phyloP scores from a whole-genome alignment of 2,888 invertebrate species.

The Apoderus coryli region DNA sequence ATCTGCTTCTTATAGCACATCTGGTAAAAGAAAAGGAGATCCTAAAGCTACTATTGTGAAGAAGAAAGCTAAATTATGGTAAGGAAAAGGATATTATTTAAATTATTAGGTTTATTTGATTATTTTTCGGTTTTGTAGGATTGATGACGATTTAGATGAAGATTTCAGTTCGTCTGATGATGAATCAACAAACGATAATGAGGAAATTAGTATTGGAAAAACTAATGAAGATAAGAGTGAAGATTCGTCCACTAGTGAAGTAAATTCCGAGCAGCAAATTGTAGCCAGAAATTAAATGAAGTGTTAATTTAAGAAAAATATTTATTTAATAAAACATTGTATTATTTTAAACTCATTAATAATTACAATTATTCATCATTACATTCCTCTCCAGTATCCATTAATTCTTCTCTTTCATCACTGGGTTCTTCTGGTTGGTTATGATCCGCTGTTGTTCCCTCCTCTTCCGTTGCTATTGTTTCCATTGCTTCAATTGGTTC shows the following conservation, averaged over 20 bases:
- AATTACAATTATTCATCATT: slow-evolving; percentile 21
- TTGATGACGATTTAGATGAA: slow-evolving; percentile 25
- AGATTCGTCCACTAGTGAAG: too few species aligned
- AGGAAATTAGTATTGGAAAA: too few species aligned
- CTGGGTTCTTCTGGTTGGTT: too few species aligned
- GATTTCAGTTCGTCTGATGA: slow-evolving; percentile 21
- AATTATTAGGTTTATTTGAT: slow-evolving; percentile 11
- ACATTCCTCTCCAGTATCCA: slow-evolving; percentile 23
- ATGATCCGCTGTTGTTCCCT: too few species aligned
- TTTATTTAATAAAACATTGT: too few species aligned
- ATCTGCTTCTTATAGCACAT: slow-evolving; percentile 29
- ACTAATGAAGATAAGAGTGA: too few species aligned
- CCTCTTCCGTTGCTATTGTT: slow-evolving; percentile 4
- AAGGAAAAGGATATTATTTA: too few species aligned
- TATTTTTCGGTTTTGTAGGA: slow-evolving; percentile 17
- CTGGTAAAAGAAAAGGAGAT: slow-evolving; percentile 21
- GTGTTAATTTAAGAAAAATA: too few species aligned
- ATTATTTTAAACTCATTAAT: too few species aligned
- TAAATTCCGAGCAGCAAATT: too few species aligned
- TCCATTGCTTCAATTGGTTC: slow-evolving; percentile 25
- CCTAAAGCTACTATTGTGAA: slow-evolving; percentile 17
- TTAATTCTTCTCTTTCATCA: too few species aligned
- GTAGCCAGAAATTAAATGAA: too few species aligned
- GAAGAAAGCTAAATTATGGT: slow-evolving; percentile 30
- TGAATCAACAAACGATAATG: slow-evolving; percentile 13